Base-by-base conservation (phyloP, 1,140 invertebrate species). In the Antheraea pernyi region DNA sequence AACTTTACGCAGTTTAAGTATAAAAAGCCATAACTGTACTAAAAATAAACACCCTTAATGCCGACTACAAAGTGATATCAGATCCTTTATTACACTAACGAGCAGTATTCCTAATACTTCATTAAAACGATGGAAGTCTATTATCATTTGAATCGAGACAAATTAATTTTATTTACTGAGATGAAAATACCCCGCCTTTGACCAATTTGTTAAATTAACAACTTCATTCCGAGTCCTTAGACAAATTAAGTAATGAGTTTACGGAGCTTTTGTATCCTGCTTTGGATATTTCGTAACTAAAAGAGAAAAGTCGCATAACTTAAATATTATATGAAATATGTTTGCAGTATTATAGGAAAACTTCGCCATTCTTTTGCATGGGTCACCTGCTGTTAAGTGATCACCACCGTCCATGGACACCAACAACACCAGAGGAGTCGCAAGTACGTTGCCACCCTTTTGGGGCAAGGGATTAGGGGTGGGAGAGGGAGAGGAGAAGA, bases 201-300 rank as follows among this genome's bases (percentile, higher is more conserved):
- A 53, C 46, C 46, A 53, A 53, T 53, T 53, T 53, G 46, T 53
- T 53, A 53, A 53, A 53, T 53, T 53, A 53, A 53, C 46, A 53
- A 53, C 9, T 53, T 16, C 46, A 16, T 53, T 53, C 46, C 46
- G 16, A 53, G 46, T 53, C 46, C 46, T 53, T 53, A 53, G 46
- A 13, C 13, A 53, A 53, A 30, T 30, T 30, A 30, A 53, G 46
- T 53, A 53, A 53, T 53, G 46, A 53, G 46, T 53, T 53, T 53
- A 53, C 46, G 16, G 46, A 53, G 46, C 46, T 53, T 53, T 53
- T 53, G 46, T 53, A 53, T 53, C 46, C 16, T n/a, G 13, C 16
- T 53, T 53, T 53, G 46, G 16, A 53, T 53, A 16, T 53, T 53
- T 13, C 46, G 16, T 16, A 6, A 53, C 11, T 16, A 6, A 53